Evolutionary conservation across 2,113 vertebrate species (phyloP).

Genomic region (Calyptommatus sinebrachiatus): DNA sequence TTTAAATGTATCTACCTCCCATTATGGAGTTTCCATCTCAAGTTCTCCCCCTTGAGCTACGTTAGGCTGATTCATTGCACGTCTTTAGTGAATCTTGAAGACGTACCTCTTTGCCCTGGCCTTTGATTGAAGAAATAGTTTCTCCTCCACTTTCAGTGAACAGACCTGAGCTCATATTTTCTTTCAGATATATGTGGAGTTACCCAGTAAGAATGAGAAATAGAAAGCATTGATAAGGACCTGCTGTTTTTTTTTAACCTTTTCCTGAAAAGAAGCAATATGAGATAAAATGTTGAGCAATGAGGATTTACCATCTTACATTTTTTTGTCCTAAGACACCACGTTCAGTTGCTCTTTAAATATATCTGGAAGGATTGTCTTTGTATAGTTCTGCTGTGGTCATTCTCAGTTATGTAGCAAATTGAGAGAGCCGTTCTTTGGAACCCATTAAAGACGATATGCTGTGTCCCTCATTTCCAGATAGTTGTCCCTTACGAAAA

Average conservation of each 20-base stretch:
- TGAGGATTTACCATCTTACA: neutral
- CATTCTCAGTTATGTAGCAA: conserved; percentile 9
- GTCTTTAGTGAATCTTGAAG: too few relatives aligned
- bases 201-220: neutral
- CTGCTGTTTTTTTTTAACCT: neutral
- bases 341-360: neutral
- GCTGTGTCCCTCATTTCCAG: neutral
- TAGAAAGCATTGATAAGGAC: neutral
- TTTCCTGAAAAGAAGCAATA: neutral
- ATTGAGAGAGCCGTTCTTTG: neutral
- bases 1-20: too few relatives aligned
- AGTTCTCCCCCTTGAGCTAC: too few relatives aligned
- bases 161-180: too few relatives aligned
- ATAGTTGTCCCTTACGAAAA: neutral
- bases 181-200: too few relatives aligned
- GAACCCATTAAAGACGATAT: neutral
- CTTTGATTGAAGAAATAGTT: too few relatives aligned
- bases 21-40: too few relatives aligned
- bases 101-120: too few relatives aligned
- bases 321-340: neutral
- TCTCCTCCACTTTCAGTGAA: too few relatives aligned
- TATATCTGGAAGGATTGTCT: neutral
- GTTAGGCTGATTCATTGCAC: too few relatives aligned
- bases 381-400: neutral
- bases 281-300: neutral